phyloP scores from a whole-genome alignment of 2,888 invertebrate genomes.

The Urechis unicinctus region DNA sequence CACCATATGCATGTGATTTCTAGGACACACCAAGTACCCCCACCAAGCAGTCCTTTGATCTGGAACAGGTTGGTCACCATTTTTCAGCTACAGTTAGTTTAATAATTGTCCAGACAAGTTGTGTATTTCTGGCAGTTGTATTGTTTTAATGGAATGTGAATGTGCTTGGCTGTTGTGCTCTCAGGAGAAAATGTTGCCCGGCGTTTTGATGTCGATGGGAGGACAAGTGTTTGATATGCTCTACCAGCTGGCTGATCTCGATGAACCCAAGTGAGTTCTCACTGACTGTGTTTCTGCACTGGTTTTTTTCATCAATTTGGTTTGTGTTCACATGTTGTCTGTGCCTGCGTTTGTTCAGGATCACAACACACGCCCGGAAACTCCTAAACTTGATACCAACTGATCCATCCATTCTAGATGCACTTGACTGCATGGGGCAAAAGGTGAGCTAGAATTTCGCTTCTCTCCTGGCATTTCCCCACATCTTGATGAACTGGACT shows the following conservation, averaged over 20 bases:
- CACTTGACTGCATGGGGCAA: constrained; percentile 47
- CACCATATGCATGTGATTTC: too few relatives aligned
- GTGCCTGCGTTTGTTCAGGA: constrained; percentile 24
- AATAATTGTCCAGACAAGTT: too few relatives aligned
- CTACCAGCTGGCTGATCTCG: constrained; percentile 51
- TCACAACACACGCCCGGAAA: constrained; percentile 48
- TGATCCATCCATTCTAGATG: constrained; percentile 51
- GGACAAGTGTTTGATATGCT: constrained; percentile 53
- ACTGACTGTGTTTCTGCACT: neutral
- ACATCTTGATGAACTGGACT: too few relatives aligned
- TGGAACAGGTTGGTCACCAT: constrained; percentile 32
- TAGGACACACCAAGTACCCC: constrained; percentile 1
- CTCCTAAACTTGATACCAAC: constrained; percentile 53
- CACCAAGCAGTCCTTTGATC: constrained; percentile 26
- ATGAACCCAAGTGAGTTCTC: constrained; percentile 51
- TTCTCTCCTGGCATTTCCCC: too few relatives aligned
- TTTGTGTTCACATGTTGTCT: neutral
- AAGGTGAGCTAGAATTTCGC: constrained; percentile 32
- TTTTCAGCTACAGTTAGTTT: too few relatives aligned
- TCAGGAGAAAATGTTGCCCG: constrained; percentile 53
- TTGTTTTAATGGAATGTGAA: constrained; percentile 1
- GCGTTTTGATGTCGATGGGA: constrained; percentile 53
- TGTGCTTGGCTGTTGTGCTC: neutral
- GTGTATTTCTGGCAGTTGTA: neutral
- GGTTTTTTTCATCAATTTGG: too few relatives aligned